Evolutionary conservation across 2,113 vertebrate species (phyloP).

Genomic region (human (Homo sapiens)): GRCh38 chr21:33637501-33638000

Average conservation of each 20-base stretch:
- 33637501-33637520: not conserved
- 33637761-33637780: too few species aligned
- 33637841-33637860: not conserved
- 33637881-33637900: not conserved
- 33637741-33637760: not conserved
- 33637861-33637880: not conserved
- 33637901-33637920: not conserved
- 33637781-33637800: not conserved
- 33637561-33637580: not conserved
- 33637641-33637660: not conserved
- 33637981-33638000: not conserved
- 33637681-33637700: not conserved
- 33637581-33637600: not conserved
- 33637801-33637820: not conserved
- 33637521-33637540: not conserved
- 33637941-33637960: not conserved
- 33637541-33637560: not conserved
- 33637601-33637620: not conserved
- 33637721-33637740: not conserved
- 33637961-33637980: not conserved
- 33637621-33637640: not conserved
- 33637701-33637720: not conserved
- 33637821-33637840: not conserved
- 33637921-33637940: too few species aligned
- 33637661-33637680: not conserved